These are phyloP conservation scores for Caenorhabditis imperialis DNA, from an alignment of 2,888 invertebrate species.

Conservation along the genomic window DNA sequence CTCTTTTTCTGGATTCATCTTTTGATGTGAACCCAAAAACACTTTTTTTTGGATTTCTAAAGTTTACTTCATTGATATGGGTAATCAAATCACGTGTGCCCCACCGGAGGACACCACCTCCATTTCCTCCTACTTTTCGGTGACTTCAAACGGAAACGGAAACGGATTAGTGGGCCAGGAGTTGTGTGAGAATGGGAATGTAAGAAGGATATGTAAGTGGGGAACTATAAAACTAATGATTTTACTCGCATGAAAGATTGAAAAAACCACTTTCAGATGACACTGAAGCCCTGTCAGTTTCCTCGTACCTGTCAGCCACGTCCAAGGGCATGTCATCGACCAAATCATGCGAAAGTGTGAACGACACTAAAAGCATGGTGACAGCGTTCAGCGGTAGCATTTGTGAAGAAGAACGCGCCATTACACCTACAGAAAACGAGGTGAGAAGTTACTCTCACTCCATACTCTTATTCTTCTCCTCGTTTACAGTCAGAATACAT, in stretches of 20 bases:
- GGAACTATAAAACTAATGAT: not conserved
- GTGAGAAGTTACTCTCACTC: constrained; percentile 40
- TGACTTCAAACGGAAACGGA: constrained; percentile 21
- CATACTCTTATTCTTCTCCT: constrained; percentile 69
- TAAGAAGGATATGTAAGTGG: constrained; percentile 12
- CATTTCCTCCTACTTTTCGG: constrained; percentile 54
- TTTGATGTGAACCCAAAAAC: not conserved
- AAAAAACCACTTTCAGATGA: constrained; percentile 45
- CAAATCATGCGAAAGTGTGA: constrained; percentile 73
- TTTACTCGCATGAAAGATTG: not conserved
- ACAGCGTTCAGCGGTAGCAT: constrained; percentile 66
- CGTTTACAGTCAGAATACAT: constrained; percentile 55
- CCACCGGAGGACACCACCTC: constrained; percentile 48
- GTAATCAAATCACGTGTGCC: constrained; percentile 46
- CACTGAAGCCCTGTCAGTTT: constrained; percentile 68
- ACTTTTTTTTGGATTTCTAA: not conserved
- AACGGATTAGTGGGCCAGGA: too few species aligned
- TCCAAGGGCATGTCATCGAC: constrained; percentile 74
- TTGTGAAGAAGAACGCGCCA: constrained; percentile 69
- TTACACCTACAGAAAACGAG: constrained; percentile 74
- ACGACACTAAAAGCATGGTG: constrained; percentile 65
- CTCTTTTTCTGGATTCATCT: not conserved
- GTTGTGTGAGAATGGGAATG: constrained; percentile 22
- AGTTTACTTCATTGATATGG: constrained; percentile 29
- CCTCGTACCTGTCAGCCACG: constrained; percentile 76